phyloP scores from a whole-genome alignment of 2,797 vertebrate species.

The Arctocebus calabarensis region DNA sequence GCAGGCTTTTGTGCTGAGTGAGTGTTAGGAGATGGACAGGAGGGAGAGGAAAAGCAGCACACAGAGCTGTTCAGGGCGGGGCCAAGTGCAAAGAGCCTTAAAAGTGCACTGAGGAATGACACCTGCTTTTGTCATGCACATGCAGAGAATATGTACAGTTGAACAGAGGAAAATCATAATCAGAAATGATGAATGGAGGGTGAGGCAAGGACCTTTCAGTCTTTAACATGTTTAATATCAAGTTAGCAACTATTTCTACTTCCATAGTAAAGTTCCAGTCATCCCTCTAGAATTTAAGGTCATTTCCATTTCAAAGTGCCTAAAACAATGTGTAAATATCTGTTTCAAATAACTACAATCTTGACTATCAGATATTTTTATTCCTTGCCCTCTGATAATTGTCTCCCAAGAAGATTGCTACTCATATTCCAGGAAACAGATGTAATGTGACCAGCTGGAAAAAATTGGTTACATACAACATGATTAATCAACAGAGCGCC shows the following conservation, averaged over 20 bases:
- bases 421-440: background rate
- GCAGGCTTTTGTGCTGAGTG: background rate
- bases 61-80: background rate
- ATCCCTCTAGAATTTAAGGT: constrained; percentile 23
- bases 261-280: background rate
- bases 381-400: background rate
- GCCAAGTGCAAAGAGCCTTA: background rate
- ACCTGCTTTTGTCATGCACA: background rate
- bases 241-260: background rate
- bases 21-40: background rate
- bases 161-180: background rate
- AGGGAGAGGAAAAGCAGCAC: background rate
- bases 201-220: background rate
- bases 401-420: background rate
- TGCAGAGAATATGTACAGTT: background rate
- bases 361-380: background rate
- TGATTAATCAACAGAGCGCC: background rate
- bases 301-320: background rate
- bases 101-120: background rate
- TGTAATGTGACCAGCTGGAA: background rate
- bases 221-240: background rate
- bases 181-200: background rate
- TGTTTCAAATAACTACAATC: background rate
- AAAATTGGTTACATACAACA: constrained; percentile 18
- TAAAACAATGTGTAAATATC: constrained; percentile 7